These are phyloP conservation scores for Myioborus melanocephalus DNA, from an alignment of 2,797 vertebrate genomes.

Conservation along the genomic window DNA sequence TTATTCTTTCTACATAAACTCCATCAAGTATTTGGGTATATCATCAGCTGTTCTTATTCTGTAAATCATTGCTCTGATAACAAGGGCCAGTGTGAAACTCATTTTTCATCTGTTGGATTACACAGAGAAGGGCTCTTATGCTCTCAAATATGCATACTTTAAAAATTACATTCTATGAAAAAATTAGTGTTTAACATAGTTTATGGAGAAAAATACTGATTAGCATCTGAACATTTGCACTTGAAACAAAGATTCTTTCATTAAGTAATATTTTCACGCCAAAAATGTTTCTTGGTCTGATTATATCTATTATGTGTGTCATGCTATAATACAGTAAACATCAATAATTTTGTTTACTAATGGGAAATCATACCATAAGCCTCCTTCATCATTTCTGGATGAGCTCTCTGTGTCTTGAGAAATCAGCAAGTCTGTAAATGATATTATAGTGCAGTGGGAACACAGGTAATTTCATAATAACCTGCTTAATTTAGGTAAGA, in stretches of 20 bases:
- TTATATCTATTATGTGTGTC: neutral
- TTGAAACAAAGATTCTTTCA: neutral
- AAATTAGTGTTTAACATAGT: neutral
- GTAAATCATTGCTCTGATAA: neutral
- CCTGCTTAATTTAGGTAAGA: neutral
- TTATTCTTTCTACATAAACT: neutral
- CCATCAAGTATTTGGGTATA: neutral
- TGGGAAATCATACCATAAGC: neutral
- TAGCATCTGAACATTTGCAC: neutral
- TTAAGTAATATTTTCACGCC: neutral
- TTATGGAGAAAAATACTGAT: neutral
- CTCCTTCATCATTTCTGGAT: constrained; percentile 12
- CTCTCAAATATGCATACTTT: neutral
- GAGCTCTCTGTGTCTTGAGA: neutral
- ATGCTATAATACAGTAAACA: neutral
- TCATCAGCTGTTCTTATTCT: neutral
- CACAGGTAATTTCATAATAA: constrained; percentile 25
- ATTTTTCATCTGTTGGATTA: neutral
- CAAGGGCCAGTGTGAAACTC: neutral
- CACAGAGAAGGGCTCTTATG: neutral
- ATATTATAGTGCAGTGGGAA: neutral
- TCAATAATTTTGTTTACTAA: constrained; percentile 30
- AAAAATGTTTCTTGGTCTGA: neutral
- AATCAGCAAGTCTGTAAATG: neutral
- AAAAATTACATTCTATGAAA: neutral